Evolutionary conservation across 2,113 vertebrate genomes (phyloP).

Genomic region (Mustela nigripes): DNA sequence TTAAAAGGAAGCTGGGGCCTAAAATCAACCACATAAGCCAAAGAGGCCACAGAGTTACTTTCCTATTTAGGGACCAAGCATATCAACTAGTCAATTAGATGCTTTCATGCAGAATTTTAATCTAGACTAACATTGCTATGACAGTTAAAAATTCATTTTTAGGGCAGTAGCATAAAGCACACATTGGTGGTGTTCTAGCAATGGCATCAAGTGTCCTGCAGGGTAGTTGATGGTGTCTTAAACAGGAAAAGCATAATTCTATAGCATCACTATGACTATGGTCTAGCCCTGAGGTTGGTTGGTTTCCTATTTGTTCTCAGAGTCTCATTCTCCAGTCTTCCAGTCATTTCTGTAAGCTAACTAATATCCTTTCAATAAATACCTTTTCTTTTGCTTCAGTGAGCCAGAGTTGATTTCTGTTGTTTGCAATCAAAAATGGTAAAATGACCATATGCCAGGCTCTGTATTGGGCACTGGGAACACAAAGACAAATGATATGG

Average conservation of each 20-base stretch:
- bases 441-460: not conserved
- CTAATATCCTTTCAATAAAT: constrained; percentile 23
- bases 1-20: not conserved
- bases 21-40: not conserved
- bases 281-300: not conserved
- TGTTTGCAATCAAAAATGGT: not conserved
- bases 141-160: constrained; percentile 52
- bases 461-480: not conserved
- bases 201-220: not conserved
- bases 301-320: constrained; percentile 15
- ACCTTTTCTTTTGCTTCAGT: not conserved
- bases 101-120: not conserved
- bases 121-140: not conserved
- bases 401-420: not conserved
- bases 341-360: constrained; percentile 24
- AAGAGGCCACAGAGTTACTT: not conserved
- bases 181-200: not conserved
- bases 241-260: not conserved
- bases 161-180: not conserved
- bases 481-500: constrained; percentile 28
- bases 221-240: not conserved
- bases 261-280: not conserved
- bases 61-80: not conserved
- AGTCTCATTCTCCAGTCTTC: constrained; percentile 30
- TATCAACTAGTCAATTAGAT: not conserved